These are phyloP conservation scores for Podarcis muralis DNA, from an alignment of 2,113 vertebrate genomes.

Conservation along the genomic window DNA sequence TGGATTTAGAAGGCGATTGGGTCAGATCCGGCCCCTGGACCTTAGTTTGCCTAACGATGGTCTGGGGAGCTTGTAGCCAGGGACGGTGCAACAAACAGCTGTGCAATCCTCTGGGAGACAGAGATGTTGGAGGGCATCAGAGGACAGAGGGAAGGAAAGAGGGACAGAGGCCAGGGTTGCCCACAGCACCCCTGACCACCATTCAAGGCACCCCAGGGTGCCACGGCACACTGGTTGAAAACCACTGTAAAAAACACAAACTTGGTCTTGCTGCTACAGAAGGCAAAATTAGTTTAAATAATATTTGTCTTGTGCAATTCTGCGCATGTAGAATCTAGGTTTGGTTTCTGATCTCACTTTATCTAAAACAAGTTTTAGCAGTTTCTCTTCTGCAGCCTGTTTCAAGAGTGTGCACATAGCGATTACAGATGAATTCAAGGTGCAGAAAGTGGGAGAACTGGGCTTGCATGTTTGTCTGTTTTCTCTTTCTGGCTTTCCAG, in stretches of 20 bases:
- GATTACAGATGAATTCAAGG: background rate
- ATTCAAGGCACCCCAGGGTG: too few species aligned
- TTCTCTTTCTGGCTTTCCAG: background rate
- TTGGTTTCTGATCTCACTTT: background rate
- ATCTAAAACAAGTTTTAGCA: background rate
- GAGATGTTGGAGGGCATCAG: too few species aligned
- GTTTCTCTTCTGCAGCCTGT: background rate
- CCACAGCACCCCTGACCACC: too few species aligned
- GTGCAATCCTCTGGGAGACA: background rate
- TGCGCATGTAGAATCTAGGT: background rate
- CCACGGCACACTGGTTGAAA: background rate
- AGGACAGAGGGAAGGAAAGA: too few species aligned
- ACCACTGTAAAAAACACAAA: background rate
- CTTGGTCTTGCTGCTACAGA: background rate
- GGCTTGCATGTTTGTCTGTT: background rate
- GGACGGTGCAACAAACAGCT: too few species aligned
- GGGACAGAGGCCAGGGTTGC: too few species aligned
- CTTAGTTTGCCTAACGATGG: too few species aligned
- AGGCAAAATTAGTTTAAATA: background rate
- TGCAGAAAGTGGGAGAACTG: background rate
- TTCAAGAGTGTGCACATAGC: background rate
- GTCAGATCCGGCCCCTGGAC: too few species aligned
- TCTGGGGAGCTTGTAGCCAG: too few species aligned
- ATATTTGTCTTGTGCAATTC: fast-evolving
- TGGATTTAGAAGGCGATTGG: too few species aligned